Evolutionary conservation across 2,888 invertebrate genomes (phyloP).

Genomic region (Agrilus mali): DNA sequence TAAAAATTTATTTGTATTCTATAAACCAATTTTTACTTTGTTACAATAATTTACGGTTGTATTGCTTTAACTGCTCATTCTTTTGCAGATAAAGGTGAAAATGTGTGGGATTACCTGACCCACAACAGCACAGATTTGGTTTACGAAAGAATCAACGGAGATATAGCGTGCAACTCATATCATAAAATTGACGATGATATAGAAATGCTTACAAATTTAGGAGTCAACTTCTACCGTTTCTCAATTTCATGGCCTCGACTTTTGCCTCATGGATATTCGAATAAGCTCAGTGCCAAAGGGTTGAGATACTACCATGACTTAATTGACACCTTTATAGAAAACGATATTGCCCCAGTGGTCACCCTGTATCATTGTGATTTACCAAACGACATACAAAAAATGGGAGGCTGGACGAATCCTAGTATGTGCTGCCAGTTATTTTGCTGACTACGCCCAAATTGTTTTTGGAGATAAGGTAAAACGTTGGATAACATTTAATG

Average conservation of each 20-base stretch:
- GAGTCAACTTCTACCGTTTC: conserved; percentile 52
- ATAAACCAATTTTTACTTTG: no score
- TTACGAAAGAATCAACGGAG: conserved; percentile 41
- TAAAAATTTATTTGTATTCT: no score
- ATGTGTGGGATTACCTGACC: conserved; percentile 43
- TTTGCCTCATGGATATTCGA: conserved; percentile 51
- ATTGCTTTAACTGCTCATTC: no score
- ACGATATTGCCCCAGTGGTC: conserved; percentile 3
- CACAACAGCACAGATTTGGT: conserved; percentile 38
- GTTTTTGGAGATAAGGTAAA: conserved; percentile 52
- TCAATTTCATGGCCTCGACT: conserved; percentile 62
- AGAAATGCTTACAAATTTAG: conserved; percentile 45
- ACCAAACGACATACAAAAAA: conserved; percentile 22
- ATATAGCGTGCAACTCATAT: conserved; percentile 55
- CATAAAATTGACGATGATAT: conserved; percentile 48
- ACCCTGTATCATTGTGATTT: conserved; percentile 1
- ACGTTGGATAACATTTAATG: no score
- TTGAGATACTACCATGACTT: conserved; percentile 51
- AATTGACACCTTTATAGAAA: conserved; percentile 1
- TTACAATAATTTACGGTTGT: no score
- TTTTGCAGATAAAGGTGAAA: conserved; percentile 43
- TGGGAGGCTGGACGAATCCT: conserved; percentile 50
- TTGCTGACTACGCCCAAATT: conserved; percentile 39
- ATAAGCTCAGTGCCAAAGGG: conserved; percentile 50
- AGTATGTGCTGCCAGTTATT: conserved; percentile 25